Evolutionary conservation across 2,888 invertebrate species (phyloP), one percentile per base, ranked within the genome.

Genomic region (Argyresthia goedartella): DNA sequence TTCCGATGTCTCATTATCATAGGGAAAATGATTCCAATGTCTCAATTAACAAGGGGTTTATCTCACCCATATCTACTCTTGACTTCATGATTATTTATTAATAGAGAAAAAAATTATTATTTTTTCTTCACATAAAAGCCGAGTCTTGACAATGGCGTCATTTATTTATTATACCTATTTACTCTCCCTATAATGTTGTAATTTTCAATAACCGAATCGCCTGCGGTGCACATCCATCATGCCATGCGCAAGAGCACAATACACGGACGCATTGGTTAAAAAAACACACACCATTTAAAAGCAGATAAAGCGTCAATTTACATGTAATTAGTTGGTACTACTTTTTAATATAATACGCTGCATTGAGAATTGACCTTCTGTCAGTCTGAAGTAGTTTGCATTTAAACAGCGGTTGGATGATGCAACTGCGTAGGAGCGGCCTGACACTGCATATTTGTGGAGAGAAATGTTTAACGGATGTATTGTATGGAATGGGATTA

Each of bases 331-430:
- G 45, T 36, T 45, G 49, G 50, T 54, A 53, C 52, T 52, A 54
- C 50, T 56, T 56, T 55, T 54, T 55, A 55, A 55, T 47, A 34
- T 25, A 6, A 34, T n/a, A 16, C 44, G 33, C 51, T 39, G 49
- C 53, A 52, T 49, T 45, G 46, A 25, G 25, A 25, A 50, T 45
- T 58, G 60, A 60, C 65, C 62, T 64, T 65, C 57, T n/a, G n/a
- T n/a, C n/a, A n/a, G n/a, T n/a, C n/a, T 58, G 50, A 52, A 57
- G 60, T 60, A 56, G 45, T 60, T 58, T 54, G 52, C 58, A 61
- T 63, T 58, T 57, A 56, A 56, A 56, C 15, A 46, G 47, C 11
- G 11, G 53, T 55, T 52, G 56, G 57, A 56, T 60, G 60, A 60
- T 55, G 60, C 59, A 61, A 49, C 41, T 34, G 8, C 36, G 36